Conservation (phyloP, 2,797 vertebrate species). For the Spinus olivaceus region DNA sequence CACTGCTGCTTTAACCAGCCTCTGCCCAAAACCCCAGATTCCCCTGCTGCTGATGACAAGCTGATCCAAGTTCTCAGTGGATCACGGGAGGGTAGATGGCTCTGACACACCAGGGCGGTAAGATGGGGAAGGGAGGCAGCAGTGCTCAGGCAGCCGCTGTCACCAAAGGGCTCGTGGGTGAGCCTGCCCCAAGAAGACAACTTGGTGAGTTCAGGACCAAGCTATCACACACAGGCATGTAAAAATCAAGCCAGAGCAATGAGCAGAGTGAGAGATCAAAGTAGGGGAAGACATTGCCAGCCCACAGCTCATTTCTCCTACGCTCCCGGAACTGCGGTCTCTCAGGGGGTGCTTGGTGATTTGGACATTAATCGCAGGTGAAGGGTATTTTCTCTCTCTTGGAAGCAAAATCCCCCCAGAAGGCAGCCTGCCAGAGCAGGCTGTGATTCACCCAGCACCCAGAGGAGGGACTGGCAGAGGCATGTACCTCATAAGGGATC, state of each 20-base stretch:
- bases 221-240: background rate
- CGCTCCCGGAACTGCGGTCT: accelerated
- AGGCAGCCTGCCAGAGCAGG: background rate
- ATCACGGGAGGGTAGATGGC: accelerated
- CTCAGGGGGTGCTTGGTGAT: background rate
- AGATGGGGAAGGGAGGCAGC: background rate
- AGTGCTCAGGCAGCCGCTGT: background rate
- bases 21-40: background rate
- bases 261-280: background rate
- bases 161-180: accelerated
- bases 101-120: accelerated
- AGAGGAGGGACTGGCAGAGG: background rate
- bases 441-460: background rate
- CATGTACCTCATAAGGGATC: background rate
- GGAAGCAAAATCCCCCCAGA: background rate
- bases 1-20: background rate
- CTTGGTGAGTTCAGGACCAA: background rate
- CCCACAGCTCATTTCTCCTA: background rate
- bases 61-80: accelerated
- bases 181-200: background rate
- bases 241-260: background rate
- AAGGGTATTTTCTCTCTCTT: background rate
- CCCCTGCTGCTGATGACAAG: background rate
- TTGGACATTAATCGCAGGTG: background rate
- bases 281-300: accelerated